These are phyloP conservation scores for Meloidogyne floridensis DNA, from an alignment of 1,140 invertebrate species.

Conservation along the genomic window DNA sequence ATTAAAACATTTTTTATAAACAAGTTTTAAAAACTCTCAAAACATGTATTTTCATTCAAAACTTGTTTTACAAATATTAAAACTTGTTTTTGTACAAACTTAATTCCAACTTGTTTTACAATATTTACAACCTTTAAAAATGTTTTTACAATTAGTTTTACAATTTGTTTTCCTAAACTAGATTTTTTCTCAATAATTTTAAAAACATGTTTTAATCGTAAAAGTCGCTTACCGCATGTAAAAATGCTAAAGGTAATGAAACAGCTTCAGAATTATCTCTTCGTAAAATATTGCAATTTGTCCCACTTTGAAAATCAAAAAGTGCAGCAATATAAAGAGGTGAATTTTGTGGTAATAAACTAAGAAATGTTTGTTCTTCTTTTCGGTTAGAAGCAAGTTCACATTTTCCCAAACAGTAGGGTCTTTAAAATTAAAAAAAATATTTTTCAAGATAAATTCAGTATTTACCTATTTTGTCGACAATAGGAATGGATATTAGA, in stretches of 20 bases:
- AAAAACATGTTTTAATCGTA: too few species aligned
- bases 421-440: not conserved
- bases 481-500: conserved; percentile 54
- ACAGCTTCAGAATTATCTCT: conserved; percentile 42
- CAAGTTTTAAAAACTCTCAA: too few species aligned
- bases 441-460: not conserved
- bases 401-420: conserved; percentile 16
- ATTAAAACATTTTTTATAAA: too few species aligned
- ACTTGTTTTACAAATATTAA: too few species aligned
- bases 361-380: conserved; percentile 44
- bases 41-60: too few species aligned
- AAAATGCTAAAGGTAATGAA: conserved; percentile 58
- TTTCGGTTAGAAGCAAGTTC: not conserved
- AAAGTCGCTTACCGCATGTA: conserved; percentile 43
- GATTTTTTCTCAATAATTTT: too few species aligned
- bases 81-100: too few species aligned
- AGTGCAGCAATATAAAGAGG: conserved; percentile 57
- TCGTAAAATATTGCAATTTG: conserved; percentile 46
- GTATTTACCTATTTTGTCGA: conserved; percentile 42
- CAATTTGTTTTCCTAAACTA: too few species aligned
- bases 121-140: too few species aligned
- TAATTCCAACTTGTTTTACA: too few species aligned
- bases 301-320: conserved; percentile 60
- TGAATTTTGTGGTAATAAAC: conserved; percentile 55
- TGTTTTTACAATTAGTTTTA: too few species aligned